Evolutionary conservation across 2,888 invertebrate species (phyloP).

Genomic region (Dermolepida albohirtum): DNA sequence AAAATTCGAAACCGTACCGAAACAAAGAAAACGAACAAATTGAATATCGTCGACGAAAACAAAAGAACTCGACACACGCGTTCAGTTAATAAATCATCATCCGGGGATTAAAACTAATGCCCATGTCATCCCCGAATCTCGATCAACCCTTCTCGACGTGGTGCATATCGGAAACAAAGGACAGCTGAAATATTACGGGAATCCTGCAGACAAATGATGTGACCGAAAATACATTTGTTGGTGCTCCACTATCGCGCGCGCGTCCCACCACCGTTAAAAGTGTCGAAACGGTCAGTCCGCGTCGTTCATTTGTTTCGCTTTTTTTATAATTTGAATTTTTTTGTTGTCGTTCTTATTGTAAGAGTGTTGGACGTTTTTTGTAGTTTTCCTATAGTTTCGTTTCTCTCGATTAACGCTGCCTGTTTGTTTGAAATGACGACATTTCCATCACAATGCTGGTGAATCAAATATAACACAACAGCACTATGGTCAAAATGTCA

Average conservation of each 20-base stretch:
- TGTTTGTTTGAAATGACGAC: constrained; percentile 60
- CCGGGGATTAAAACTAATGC: constrained; percentile 50
- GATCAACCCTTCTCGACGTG: constrained; percentile 54
- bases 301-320: constrained; percentile 37
- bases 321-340: not conserved
- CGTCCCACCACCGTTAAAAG: constrained; percentile 31
- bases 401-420: constrained; percentile 43
- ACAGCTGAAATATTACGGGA: constrained; percentile 57
- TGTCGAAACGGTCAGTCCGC: constrained; percentile 26
- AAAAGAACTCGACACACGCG: constrained; percentile 34
- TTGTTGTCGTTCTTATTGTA: not conserved
- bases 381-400: not conserved
- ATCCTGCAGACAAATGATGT: constrained; percentile 57
- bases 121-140: constrained; percentile 55
- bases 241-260: constrained; percentile 31
- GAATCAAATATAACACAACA: constrained; percentile 62
- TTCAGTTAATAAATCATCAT: constrained; percentile 45
- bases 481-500: constrained; percentile 68
- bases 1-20: not conserved
- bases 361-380: not conserved
- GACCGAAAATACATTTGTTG: constrained; percentile 52
- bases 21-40: constrained; percentile 12
- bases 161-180: constrained; percentile 49
- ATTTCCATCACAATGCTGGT: constrained; percentile 66
- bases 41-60: constrained; percentile 22